A percentile compares a stretch with the other conserved stretches of the same genome.
Evolutionary conservation across 1,140 invertebrate genomes (phyloP).

Genomic region (Pachyrhynchus sulphureomaculatus): DNA sequence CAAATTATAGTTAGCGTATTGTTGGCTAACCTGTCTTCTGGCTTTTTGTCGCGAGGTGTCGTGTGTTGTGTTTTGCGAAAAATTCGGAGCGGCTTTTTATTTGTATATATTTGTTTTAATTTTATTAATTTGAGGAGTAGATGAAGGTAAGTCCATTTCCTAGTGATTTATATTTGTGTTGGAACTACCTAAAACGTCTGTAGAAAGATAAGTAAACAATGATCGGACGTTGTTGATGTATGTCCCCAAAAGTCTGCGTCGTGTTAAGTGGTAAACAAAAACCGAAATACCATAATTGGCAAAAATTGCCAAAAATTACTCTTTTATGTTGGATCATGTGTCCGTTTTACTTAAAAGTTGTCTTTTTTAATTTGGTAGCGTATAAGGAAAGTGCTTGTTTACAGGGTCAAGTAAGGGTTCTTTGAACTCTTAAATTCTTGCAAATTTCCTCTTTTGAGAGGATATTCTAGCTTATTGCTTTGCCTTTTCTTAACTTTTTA

Average conservation of each 20-base stretch:
- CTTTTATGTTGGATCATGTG: not conserved
- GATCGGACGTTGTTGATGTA: not conserved
- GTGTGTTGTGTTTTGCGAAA: slow-evolving; percentile 41
- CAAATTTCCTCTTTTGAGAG: not conserved
- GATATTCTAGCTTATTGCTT: not conserved
- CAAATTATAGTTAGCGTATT: too few species aligned
- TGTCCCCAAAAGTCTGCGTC: slow-evolving; percentile 12
- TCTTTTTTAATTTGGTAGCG: not conserved
- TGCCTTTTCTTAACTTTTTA: too few species aligned
- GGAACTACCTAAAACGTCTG: not conserved
- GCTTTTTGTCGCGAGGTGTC: slow-evolving; percentile 27
- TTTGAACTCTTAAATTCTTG: not conserved
- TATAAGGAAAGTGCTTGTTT: not conserved
- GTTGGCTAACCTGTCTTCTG: too few species aligned
- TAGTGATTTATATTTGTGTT: not conserved
- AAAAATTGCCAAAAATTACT: not conserved
- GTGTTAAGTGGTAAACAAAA: not conserved
- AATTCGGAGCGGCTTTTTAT: slow-evolving; percentile 30
- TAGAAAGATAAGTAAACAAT: not conserved
- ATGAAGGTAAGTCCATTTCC: slow-evolving; percentile 40
- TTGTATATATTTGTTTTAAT: slow-evolving; percentile 40
- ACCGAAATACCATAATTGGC: not conserved
- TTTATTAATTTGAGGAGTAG: slow-evolving; percentile 43
- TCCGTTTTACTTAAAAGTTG: not conserved
- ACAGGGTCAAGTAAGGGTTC: not conserved